Base-by-base conservation (phyloP, 2,888 invertebrate genomes). In the Plebejus anna region DNA sequence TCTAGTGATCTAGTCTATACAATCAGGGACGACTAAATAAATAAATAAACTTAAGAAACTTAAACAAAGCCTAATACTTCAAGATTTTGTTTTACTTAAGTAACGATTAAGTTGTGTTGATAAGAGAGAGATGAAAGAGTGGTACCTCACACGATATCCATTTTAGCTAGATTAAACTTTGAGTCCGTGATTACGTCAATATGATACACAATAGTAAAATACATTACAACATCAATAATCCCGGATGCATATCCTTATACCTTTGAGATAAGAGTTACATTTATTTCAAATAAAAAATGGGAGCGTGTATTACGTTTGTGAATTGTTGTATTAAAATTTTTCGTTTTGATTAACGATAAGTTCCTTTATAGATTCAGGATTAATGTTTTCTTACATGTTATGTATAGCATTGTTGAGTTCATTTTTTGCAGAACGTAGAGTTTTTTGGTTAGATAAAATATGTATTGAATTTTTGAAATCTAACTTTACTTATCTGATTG, bases 251-350 rank as follows among this genome's bases (percentile, higher is more conserved):
- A 82, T 79, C 87, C 85, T 81, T 89, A 86, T 82, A 77, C 80
- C 82, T 76, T 80, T 78, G 84, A 81, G 82, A 82, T 89, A 89
- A 82, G 87, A 82, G 78, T 83, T 81, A 82, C 3, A 47, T 11
- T 47, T 51, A 6, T 57, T 75, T 51, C 11, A 28, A 3, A 70
- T 75, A 22, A 38, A 28, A 47, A 66, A 42, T 47, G 36, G 36
- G 13, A 76, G 47, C 47, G 71, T 42, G 28, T 72, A 38, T 47
- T 76, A 72, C 38, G 28, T 72, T 57, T 36, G 59, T 70, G 70
- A 73, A 75, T 75, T 76, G 55, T 90, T 90, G 90, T 90, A 87
- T 90, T 88, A 87, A 84, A 87, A 89, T 89, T 89, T 89, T 89
- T 87, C 85, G 84, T 87, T 86, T 82, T 81, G 82, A 90, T 83